These are phyloP conservation scores for Agriotes lineatus DNA, from an alignment of 2,888 invertebrate species.

Conservation along the genomic window DNA sequence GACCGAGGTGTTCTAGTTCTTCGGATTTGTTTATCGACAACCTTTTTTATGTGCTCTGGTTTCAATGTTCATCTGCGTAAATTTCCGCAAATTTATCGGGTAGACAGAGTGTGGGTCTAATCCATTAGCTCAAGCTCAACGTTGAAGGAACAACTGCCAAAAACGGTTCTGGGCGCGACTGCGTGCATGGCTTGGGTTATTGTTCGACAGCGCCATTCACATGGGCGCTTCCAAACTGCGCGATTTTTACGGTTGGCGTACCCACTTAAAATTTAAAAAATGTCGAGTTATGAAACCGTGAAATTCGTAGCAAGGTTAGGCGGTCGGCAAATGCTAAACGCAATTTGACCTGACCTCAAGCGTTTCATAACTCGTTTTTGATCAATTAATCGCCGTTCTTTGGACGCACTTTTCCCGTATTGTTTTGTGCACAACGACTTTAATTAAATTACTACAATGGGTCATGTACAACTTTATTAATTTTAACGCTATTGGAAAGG, in stretches of 20 bases:
- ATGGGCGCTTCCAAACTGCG: background rate
- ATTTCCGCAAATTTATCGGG: background rate
- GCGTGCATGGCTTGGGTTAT: background rate
- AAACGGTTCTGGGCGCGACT: conserved; percentile 16
- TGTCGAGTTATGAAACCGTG: conserved; percentile 16
- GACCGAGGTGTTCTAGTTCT: no score
- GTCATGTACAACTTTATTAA: background rate
- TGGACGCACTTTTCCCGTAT: background rate
- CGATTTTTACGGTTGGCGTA: background rate
- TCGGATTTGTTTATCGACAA: no score
- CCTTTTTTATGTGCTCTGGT: no score
- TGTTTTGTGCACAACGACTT: background rate
- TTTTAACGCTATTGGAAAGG: background rate
- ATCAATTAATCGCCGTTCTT: conserved; percentile 12
- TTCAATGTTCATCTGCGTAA: background rate
- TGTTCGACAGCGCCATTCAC: conserved; percentile 6
- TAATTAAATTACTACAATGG: background rate
- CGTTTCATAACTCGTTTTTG: background rate
- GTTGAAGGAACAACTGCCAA: conserved; percentile 5
- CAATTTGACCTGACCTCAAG: conserved; percentile 21
- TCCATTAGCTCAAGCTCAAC: background rate
- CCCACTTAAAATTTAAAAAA: conserved; percentile 12
- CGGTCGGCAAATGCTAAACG: background rate
- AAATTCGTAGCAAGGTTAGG: conserved; percentile 20
- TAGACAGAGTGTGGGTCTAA: background rate